These are phyloP conservation scores for Albula goreensis DNA, from an alignment of 2,113 vertebrate species.

Conservation along the genomic window DNA sequence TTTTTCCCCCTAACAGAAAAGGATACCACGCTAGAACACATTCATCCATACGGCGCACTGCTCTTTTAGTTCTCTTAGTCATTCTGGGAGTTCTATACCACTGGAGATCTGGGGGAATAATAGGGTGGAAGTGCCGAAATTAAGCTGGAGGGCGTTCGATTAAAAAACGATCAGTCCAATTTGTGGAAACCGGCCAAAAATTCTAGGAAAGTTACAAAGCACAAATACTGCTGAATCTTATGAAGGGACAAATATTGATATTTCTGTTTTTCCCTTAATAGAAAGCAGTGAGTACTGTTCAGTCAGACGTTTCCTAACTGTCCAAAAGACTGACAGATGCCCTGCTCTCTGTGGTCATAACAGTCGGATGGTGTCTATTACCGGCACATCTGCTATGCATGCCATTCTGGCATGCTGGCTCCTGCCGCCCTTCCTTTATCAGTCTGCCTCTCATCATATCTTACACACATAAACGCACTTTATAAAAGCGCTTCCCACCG, in stretches of 20 bases:
- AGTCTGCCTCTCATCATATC: constrained; percentile 22
- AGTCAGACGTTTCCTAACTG: constrained; percentile 68
- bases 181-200: background rate
- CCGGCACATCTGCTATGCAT: constrained; percentile 81
- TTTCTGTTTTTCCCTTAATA: constrained; percentile 26
- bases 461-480: constrained; percentile 43
- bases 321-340: constrained; percentile 79
- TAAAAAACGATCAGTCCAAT: background rate
- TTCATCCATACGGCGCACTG: background rate
- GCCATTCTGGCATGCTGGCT: constrained; percentile 73
- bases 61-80: background rate
- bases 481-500: constrained; percentile 20
- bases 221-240: background rate
- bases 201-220: background rate
- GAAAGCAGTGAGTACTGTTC: constrained; percentile 53
- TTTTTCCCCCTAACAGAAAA: background rate
- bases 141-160: background rate
- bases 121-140: background rate
- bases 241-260: background rate
- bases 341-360: constrained; percentile 79
- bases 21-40: background rate
- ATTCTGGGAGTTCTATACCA: background rate
- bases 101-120: background rate
- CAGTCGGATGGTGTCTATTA: constrained; percentile 82
- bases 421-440: constrained; percentile 45